Base-by-base conservation (phyloP, 2,113 vertebrate genomes). In the Daubentonia madagascariensis region DNA sequence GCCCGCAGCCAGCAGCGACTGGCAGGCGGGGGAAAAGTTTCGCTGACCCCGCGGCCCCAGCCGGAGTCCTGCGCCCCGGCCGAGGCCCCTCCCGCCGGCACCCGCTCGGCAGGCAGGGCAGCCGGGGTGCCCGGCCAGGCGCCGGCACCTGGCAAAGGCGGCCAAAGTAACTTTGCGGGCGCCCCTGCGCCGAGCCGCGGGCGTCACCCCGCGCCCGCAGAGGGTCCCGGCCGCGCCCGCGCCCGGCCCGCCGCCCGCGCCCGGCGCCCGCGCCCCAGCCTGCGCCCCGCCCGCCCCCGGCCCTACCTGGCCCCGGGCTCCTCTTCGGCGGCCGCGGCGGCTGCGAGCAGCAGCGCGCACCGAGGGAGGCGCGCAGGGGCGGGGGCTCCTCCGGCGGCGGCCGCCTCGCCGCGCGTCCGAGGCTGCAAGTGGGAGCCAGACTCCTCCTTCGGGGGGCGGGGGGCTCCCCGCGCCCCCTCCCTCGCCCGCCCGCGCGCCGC, bases 381-480 rank as follows among this genome's bases (percentile, higher is more conserved):
- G 85, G 96, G 94, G 95, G 91, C 93, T 97, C 50, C 97, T 96
- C 95, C 89, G 63, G 89, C 96, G 93, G 96, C 96, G 73, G 97
- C 97, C 92, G 96, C 94, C 92, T 80, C 73, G 97, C 97, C 97
- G 96, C 94, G 97, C 94, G 94, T 84, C 97, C 97, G 92, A 89
- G 97, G 96, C 96, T 81, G 96, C 96, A 85, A 96, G 92, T 93
- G 96, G 97, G 94, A 94, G 96, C 96, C 97, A 98, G 97, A 97
- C 97, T 98, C 97, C 97, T 98, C 97, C 97, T 98, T 96, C 97
- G 92, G 76, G 96, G 97, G 97, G 92, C 96, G 95, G 97, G 97
- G 97, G 97, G 96, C 92, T 85, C 83, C 96, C 95, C 92, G 90
- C 92, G 95, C 96, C 94, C 94, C 95, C 81, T 79, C 97, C 97